A percentile compares a stretch with the other conserved stretches of the same genome.
These are phyloP conservation scores for Drosophila arawakana DNA, from an alignment of 1,140 invertebrate genomes.

Conservation along the genomic window DNA sequence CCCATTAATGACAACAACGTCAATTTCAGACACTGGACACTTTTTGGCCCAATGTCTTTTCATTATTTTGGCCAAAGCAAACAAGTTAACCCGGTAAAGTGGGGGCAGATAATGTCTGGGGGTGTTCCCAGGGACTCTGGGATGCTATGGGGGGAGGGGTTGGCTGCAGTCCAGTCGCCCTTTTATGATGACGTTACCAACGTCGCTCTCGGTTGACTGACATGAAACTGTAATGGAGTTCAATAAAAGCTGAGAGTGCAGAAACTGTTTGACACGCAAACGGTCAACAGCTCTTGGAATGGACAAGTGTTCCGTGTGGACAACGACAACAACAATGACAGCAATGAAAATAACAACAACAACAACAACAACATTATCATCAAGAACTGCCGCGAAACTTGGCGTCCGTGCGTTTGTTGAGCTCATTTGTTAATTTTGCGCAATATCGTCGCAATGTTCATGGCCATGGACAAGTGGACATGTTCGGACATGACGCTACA, in stretches of 20 bases:
- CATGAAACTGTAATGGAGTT: constrained; percentile 81
- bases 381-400: constrained; percentile 32
- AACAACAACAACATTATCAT: constrained; percentile 6
- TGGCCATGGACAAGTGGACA: background rate
- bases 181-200: constrained; percentile 74
- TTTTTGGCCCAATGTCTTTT: constrained; percentile 29
- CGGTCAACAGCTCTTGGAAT: constrained; percentile 17
- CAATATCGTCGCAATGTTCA: constrained; percentile 54
- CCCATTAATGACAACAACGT: constrained; percentile 48
- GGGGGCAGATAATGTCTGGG: constrained; percentile 1
- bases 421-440: constrained; percentile 78
- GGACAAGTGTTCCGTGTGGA: constrained; percentile 15
- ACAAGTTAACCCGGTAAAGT: constrained; percentile 2
- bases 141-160: too few relatives aligned
- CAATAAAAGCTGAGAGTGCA: constrained; percentile 81
- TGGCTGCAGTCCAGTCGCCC: background rate
- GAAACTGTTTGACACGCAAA: constrained; percentile 72
- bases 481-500: constrained; percentile 2
- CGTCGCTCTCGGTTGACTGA: constrained; percentile 43
- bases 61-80: constrained; percentile 38
- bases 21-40: constrained; percentile 27
- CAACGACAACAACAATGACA: background rate
- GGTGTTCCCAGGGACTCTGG: background rate
- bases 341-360: background rate
- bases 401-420: constrained; percentile 60